Evolutionary conservation across 2,113 vertebrate species (phyloP).

Genomic region (Poeciliopsis prolifica): DNA sequence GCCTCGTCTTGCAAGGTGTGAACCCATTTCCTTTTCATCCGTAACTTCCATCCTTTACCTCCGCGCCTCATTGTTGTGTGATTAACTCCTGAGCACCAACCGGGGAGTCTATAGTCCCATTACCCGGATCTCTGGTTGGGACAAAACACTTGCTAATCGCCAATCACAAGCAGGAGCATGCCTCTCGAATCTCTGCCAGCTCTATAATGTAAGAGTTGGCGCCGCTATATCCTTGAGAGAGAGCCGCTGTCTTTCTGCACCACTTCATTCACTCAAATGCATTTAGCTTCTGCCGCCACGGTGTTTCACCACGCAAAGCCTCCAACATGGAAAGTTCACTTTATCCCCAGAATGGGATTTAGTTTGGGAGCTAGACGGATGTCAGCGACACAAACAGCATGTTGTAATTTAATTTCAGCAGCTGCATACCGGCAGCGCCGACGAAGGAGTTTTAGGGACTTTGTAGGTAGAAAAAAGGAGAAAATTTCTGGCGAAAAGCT

Average conservation of each 20-base stretch:
- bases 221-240: conserved; percentile 49
- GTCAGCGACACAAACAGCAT: not conserved
- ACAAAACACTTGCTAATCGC: conserved; percentile 75
- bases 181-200: conserved; percentile 53
- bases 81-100: conserved; percentile 80
- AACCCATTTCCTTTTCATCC: conserved; percentile 55
- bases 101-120: conserved; percentile 66
- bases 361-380: conserved; percentile 7
- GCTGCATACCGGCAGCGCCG: not conserved
- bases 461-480: too few species aligned
- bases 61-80: conserved; percentile 77
- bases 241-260: conserved; percentile 30
- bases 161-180: conserved; percentile 58
- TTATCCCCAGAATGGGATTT: conserved; percentile 26
- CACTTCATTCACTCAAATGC: conserved; percentile 40
- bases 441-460: too few species aligned
- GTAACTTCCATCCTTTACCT: conserved; percentile 55
- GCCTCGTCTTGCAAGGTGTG: conserved; percentile 60
- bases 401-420: not conserved
- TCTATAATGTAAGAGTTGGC: conserved; percentile 56
- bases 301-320: conserved; percentile 22
- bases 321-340: conserved; percentile 23
- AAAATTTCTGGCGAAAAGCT: too few species aligned
- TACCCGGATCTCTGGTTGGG: conserved; percentile 66
- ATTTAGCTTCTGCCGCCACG: conserved; percentile 53